Base-by-base conservation (phyloP, 2,888 invertebrate genomes). In the Boloria selene region DNA sequence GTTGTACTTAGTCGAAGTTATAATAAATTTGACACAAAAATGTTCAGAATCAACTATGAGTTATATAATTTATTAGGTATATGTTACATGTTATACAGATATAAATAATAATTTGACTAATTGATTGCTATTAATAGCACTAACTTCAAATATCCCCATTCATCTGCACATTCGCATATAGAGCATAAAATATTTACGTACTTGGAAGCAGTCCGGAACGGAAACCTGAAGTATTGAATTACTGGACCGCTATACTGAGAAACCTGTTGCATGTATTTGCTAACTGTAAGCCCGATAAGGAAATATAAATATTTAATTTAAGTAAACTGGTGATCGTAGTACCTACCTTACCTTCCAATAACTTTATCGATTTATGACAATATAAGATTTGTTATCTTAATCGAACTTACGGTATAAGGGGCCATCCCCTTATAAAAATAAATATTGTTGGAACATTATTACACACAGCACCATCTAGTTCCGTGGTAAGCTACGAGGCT, bases 171-270 rank as follows among this genome's bases (percentile, higher is more conserved):
- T 51, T 55, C 49, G 59, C 60, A 69, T 69, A 64, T 68, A 60
- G 67, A 72, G 62, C 66, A 66, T 69, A 68, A 67, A 67, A 64
- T 64, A 70, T 67, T 68, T 70, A 67, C 60, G 60, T 50, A 65
- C 64, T 52, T 68, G 68, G 65, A 72, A 73, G 69, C 72, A 71
- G 70, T 64, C 72, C 71, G 71, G 68, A 75, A 74, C 75, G 73
- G 67, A 69, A 71, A 72, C 73, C 70, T 67, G 73, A 75, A 65
- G 64, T 78, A 80, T 82, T 80, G 77, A 79, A 81, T 81, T 78
- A 79, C 83, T 72, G 67, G 68, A 77, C 83, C 79, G 84, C 78
- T 81, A 82, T 79, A 63, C 76, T 61, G 60, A 65, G 64, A 70
- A 76, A 74, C 75, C 78, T 75, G 75, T 70, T 72, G 69, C 61